Evolutionary conservation across 2,113 vertebrate species (phyloP), one percentile per base, ranked within the genome.

Genomic region (Thymallus thymallus): DNA sequence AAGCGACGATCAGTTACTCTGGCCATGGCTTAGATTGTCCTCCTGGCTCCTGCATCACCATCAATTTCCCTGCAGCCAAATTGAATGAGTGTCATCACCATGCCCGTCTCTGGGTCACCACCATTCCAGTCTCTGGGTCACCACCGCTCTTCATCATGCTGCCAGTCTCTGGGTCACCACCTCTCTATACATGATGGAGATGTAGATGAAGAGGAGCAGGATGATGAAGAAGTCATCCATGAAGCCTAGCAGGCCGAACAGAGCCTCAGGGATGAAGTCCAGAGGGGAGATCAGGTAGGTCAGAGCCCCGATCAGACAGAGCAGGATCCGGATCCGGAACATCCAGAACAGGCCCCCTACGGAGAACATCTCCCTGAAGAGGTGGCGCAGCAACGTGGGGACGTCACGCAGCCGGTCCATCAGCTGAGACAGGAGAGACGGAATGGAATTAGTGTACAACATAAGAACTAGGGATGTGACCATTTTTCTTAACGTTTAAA

Each of bases 171-270:
- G 96, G 1, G 96, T 99, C 61, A 99, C 94, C 80, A 98, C 96
- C 90, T 98, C 96, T 75, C 96, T 92, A 83, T 99, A 99, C 97
- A 99, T 99, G 87, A 99, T 97, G 23, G 98, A 98, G 86, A 99
- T 98, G 88, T 99, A 98, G 76, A 99, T 95, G 80, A 98, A 94
- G 80, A 99, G 91, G 64, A 99, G 91, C 63, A 98, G 95, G 86
- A 99, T 96, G 9, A 99, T 96, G 83, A 99, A 98, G 86, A 99
- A 95, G 89, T 99, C 98, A 85, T 99, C 98, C 90, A 99, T 92
- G 91, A 99, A 98, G 32, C 98, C 97, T 77, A 99, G 91, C 82
- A 99, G 95, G 77, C 98, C 98, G 77, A 99, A 98, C 23, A 98
- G 91, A 0, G 97, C 96, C 91, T 99, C 98, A 0, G 98, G 98